Conservation (phyloP, 2,113 vertebrate genomes). For the Mirounga angustirostris region DNA sequence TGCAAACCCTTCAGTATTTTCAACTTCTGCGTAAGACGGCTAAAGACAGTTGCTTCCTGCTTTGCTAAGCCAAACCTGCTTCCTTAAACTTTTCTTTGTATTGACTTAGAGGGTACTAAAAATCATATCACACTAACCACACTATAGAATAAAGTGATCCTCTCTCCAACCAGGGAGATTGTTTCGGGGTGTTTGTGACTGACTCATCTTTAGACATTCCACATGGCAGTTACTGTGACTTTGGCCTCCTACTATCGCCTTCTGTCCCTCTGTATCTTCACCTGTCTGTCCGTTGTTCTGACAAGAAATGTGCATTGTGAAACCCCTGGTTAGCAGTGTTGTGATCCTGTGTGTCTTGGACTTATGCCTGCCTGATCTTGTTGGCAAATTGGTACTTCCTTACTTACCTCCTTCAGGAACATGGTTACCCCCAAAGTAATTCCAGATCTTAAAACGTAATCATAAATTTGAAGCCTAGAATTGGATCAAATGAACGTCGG, state of each 20-base stretch:
- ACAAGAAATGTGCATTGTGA: slow-evolving; percentile 46
- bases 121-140: slow-evolving; percentile 69
- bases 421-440: slow-evolving; percentile 32
- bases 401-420: slow-evolving; percentile 34
- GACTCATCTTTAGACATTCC: slow-evolving; percentile 62
- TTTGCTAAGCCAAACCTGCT: slow-evolving; percentile 83
- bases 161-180: slow-evolving; percentile 60
- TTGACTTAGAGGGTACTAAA: slow-evolving; percentile 71
- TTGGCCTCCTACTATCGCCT: slow-evolving; percentile 47
- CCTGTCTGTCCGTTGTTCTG: slow-evolving; percentile 66
- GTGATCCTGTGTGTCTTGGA: slow-evolving; percentile 54
- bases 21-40: slow-evolving; percentile 52
- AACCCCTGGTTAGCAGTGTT: slow-evolving; percentile 69
- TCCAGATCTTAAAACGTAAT: slow-evolving; percentile 9
- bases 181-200: slow-evolving; percentile 51
- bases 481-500: background rate
- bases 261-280: slow-evolving; percentile 14
- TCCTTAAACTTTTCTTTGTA: background rate
- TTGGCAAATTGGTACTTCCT: slow-evolving; percentile 50
- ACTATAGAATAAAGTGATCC: slow-evolving; percentile 65
- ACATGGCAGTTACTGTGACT: slow-evolving; percentile 64
- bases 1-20: slow-evolving; percentile 87
- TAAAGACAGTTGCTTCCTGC: slow-evolving; percentile 77
- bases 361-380: slow-evolving; percentile 54
- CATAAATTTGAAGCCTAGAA: background rate